Percentiles rank a stretch among this genome's conserved stretches.
phyloP scores from a whole-genome alignment of 2,113 vertebrate genomes.

The Lepidothrix coronata region DNA sequence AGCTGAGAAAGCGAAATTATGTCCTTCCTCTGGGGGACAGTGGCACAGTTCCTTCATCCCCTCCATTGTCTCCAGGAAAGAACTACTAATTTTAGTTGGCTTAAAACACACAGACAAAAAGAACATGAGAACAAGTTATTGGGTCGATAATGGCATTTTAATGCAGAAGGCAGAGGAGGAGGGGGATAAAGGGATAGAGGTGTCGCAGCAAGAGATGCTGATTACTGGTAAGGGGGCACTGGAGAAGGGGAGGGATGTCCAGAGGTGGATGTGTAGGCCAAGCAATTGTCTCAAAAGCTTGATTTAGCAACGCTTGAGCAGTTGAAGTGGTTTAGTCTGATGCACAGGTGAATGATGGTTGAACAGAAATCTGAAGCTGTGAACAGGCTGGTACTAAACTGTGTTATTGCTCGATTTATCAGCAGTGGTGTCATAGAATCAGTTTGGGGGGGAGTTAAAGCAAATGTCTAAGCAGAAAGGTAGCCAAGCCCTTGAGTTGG shows the following conservation, averaged over 20 bases:
- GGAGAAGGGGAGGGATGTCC: background rate
- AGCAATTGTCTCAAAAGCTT: background rate
- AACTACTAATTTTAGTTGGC: background rate
- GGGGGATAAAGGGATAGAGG: background rate
- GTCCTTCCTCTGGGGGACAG: background rate
- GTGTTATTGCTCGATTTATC: fast-evolving
- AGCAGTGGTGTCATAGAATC: background rate
- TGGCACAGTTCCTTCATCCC: background rate
- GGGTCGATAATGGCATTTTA: background rate
- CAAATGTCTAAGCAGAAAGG: background rate
- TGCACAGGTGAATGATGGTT: fast-evolving
- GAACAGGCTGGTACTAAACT: background rate
- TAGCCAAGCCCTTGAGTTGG: background rate
- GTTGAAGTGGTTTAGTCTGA: background rate
- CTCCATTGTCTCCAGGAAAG: background rate
- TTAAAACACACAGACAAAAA: background rate
- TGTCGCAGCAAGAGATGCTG: background rate
- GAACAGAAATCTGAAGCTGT: background rate
- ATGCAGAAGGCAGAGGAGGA: background rate
- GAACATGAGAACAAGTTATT: background rate
- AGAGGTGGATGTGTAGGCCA: background rate
- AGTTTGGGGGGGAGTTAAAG: background rate
- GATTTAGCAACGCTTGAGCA: background rate
- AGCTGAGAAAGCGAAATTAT: background rate
- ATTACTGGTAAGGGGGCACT: background rate